Evolutionary conservation across 2,888 invertebrate species (phyloP).

Genomic region (Atethmia centrago): DNA sequence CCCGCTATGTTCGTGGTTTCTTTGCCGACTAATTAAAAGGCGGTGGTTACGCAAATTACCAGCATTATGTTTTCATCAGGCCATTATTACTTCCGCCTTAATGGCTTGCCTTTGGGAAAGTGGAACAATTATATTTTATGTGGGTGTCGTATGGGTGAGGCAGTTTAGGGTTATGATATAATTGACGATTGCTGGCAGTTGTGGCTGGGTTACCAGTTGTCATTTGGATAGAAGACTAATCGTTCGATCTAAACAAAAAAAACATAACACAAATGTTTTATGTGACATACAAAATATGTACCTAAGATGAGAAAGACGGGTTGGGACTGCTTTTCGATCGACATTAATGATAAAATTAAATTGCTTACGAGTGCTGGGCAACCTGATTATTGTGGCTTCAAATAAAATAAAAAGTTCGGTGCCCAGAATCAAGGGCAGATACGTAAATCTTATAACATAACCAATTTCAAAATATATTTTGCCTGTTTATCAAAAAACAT

Average conservation of each 20-base stretch:
- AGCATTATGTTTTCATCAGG: constrained; percentile 80
- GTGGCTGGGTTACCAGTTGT: background rate
- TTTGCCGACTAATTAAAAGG: constrained; percentile 81
- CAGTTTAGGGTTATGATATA: constrained; percentile 43
- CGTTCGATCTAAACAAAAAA: background rate
- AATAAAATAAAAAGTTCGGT: background rate
- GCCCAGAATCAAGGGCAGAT: background rate
- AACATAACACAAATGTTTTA: too few species aligned
- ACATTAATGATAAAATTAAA: background rate
- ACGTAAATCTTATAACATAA: too few species aligned
- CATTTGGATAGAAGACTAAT: background rate
- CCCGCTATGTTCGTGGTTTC: constrained; percentile 72
- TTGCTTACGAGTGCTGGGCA: background rate
- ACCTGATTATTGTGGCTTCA: background rate
- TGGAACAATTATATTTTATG: constrained; percentile 75
- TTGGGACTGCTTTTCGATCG: background rate
- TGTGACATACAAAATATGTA: background rate
- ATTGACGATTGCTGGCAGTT: constrained; percentile 36
- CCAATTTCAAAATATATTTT: background rate
- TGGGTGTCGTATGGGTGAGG: constrained; percentile 45
- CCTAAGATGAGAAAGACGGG: background rate
- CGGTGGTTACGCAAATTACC: constrained; percentile 79
- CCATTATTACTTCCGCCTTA: constrained; percentile 78
- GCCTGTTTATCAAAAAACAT: background rate
- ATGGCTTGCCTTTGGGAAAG: constrained; percentile 66